A percentile compares a stretch with the other conserved stretches of the same genome.
Evolutionary conservation across 2,797 vertebrate species (phyloP).

Genomic region (Lepidocolaptes lacrymiger): DNA sequence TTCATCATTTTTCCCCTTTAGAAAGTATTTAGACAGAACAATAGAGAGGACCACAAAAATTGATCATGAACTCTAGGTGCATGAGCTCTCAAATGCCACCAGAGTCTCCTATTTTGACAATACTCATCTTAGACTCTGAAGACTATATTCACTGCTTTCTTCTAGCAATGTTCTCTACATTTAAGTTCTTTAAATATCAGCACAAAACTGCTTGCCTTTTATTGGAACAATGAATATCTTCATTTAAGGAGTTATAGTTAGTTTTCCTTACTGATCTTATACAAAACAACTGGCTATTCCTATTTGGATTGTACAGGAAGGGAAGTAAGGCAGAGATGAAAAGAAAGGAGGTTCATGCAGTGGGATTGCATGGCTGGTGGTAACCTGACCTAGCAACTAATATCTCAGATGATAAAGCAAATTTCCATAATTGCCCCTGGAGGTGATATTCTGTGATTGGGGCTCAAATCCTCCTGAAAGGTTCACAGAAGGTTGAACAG

Average conservation of each 20-base stretch:
- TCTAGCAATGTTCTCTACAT: neutral
- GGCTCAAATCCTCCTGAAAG: neutral
- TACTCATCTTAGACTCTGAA: neutral
- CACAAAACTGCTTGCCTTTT: neutral
- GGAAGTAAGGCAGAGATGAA: neutral
- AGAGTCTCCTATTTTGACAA: neutral
- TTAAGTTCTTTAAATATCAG: neutral
- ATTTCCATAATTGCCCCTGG: neutral
- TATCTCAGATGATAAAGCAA: neutral
- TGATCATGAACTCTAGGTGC: neutral
- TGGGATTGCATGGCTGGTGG: neutral
- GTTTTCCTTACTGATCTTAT: neutral
- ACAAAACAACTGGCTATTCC: neutral
- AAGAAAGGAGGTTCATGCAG: neutral
- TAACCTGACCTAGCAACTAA: neutral
- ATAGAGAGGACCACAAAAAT: neutral
- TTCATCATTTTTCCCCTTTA: neutral
- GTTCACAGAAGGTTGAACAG: neutral
- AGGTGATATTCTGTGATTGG: neutral
- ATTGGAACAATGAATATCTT: neutral
- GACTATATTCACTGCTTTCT: neutral
- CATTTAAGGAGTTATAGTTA: neutral
- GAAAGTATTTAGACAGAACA: neutral
- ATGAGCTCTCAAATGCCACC: neutral
- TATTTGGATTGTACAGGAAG: neutral